Percentiles rank a stretch among this genome's conserved stretches.
Evolutionary conservation across 2,888 invertebrate genomes (phyloP).

Genomic region (Hedya salicella): DNA sequence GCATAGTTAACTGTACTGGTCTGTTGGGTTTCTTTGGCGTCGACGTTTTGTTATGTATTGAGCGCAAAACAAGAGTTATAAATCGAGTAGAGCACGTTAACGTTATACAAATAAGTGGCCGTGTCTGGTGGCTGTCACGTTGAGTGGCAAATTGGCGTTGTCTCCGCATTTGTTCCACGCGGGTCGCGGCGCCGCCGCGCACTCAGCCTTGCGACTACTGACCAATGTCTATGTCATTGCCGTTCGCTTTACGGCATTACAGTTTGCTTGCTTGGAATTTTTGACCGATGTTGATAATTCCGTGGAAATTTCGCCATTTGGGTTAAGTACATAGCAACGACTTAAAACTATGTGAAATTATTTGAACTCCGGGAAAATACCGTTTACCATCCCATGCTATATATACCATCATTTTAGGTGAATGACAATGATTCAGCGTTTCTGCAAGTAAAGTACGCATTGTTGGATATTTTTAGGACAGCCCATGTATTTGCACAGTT

Average conservation of each 20-base stretch:
- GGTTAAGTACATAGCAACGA: neutral
- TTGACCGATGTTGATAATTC: slow-evolving; percentile 34
- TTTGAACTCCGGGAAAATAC: neutral
- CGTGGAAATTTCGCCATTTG: slow-evolving; percentile 21
- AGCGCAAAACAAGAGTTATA: slow-evolving; percentile 58
- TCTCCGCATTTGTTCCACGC: slow-evolving; percentile 72
- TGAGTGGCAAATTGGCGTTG: slow-evolving; percentile 77
- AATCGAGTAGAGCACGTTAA: slow-evolving; percentile 66
- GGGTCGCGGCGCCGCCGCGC: slow-evolving; percentile 55
- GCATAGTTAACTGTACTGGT: slow-evolving; percentile 33
- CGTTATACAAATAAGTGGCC: slow-evolving; percentile 74
- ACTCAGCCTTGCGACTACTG: slow-evolving; percentile 67
- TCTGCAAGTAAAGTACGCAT: slow-evolving; percentile 15
- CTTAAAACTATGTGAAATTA: neutral
- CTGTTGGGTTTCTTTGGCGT: slow-evolving; percentile 11
- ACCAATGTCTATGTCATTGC: slow-evolving; percentile 70
- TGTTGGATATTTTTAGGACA: slow-evolving; percentile 14
- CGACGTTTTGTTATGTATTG: slow-evolving; percentile 52
- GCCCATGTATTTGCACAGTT: slow-evolving; percentile 19
- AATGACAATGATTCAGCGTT: slow-evolving; percentile 14
- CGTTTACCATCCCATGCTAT: neutral
- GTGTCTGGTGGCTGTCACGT: slow-evolving; percentile 50
- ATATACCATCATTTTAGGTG: neutral
- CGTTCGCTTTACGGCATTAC: slow-evolving; percentile 53
- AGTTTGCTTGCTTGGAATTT: slow-evolving; percentile 32